Evolutionary conservation across 2,888 invertebrate genomes (phyloP), one percentile per base, ranked within the genome.

Genomic region (Agriotes lineatus): DNA sequence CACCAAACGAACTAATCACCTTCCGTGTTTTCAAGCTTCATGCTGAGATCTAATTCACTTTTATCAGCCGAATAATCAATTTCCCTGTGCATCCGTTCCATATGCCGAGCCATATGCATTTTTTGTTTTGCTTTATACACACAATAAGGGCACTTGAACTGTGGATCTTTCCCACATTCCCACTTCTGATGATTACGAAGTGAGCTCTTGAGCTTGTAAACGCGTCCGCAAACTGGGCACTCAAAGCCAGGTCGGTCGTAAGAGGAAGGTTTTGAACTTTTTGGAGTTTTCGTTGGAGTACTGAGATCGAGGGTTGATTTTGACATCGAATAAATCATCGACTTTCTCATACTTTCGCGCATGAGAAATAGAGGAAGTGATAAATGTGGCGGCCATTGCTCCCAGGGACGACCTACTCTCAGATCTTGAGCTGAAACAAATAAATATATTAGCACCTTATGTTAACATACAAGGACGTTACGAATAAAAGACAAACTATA

Each of bases 191-290:
- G 93, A 83, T 93, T 93, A 71, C 93, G 88, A 78, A 93, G 85
- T 69, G 94, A 94, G 76, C 94, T 94, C 85, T 94, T 95, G 75
- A 95, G 88, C 83, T 95, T 95, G 86, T 95, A 95, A 72, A 93
- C 90, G 75, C 95, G 88, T 70, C 93, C 93, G 85, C 95, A 95
- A 79, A 93, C 92, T 62, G 92, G 90, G 84, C 94, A 94, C 67
- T 90, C 88, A 87, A 93, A 93, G 80, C 88, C 87, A 73, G 88
- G 87, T 74, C 75, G 75, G 9, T 74, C 76, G 1, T 69, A n/a
- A n/a, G n/a, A n/a, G n/a, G n/a, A n/a, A n/a, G n/a, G n/a, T n/a
- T n/a, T 56, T 9, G 70, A 67, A 2, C 42, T n/a, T 33, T 54
- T 54, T n/a, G 1, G 19, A 67, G 77, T 74, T 59, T 77, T 76